Evolutionary conservation across 1,140 invertebrate species (phyloP), one percentile per base, ranked within the genome.

Genomic region (Brachionus calyciflorus): DNA sequence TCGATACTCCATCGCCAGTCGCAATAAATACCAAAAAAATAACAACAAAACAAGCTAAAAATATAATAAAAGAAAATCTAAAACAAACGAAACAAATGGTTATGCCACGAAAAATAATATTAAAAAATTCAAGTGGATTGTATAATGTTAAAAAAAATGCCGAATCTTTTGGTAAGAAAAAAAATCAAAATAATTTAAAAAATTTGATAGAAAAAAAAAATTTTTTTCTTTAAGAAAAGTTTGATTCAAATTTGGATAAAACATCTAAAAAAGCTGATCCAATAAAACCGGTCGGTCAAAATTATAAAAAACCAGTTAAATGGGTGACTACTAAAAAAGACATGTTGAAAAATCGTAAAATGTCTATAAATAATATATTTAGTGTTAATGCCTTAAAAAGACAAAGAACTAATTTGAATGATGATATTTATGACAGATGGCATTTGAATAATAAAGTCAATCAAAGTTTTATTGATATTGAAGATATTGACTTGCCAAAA

Each of bases 311-410:
- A 17, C 69, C 26, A 17, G 28, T 73, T n/a, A 73, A 73, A 73
- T 73, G 69, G 69, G 69, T 73, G 12, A 51, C 69, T 3, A 51
- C 24, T 24, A 73, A 73, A 55, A 73, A 73, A 33, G 69, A 73
- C 19, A 73, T 73, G 69, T 19, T 73, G 3, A 55, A 51, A 10
- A 28, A 28, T 40, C 19, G 46, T 2, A 73, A 73, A 51, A 40
- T 51, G 21, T 40, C 44, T 10, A 14, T 63, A 1, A 28, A 44
- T 19, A 73, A 30, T 51, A 69, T 69, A 17, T 65, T 65, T 14
- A 30, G 40, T 40, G 46, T 55, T 14, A 21, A 44, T 24, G 17
- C 9, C 17, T 19, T 55, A 28, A 14, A 21, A 17, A 55, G 17
- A 49, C 30, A 40, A 30, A 40, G 26, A 9, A 73, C 69, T 5